Evolutionary conservation across 2,797 vertebrate genomes (phyloP), one percentile per base, ranked within the genome.

Genomic region (Chelon labrosus): DNA sequence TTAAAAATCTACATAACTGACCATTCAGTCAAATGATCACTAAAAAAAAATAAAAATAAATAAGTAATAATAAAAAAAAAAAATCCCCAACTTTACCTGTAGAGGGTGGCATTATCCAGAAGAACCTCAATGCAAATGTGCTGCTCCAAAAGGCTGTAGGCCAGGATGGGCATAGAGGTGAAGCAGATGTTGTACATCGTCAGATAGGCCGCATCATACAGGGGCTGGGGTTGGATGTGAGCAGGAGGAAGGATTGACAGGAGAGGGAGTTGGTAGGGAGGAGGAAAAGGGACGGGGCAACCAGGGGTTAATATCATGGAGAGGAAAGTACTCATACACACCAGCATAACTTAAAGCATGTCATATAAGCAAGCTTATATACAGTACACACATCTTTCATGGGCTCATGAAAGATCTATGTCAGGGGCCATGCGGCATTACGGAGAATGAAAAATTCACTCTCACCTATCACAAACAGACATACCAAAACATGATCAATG

Each of bases 121-220:
- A 99, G 94, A 9, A 91, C 89, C 86, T 99, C 96, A 0, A 97
- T 95, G 82, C 85, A 94, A 92, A 98, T 95, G 67, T 98, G 98
- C 88, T 99, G 98, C 88, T 99, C 98, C 89, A 99, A 90, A 4
- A 99, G 95, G 89, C 98, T 98, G 89, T 97, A 99, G 14, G 97
- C 97, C 96, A 99, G 93, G 92, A 99, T 99, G 54, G 98, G 98
- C 82, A 99, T 94, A 14, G 98, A 99, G 10, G 98, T 99, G 95
- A 99, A 99, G 95, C 98, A 99, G 94, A 99, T 99, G 94, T 99
- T 99, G 95, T 99, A 99, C 97, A 99, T 98, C 87, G 97, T 99
- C 93, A 99, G 95, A 88, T 99, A 99, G 87, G 97, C 96, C 57
- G 98, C 97, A 82, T 99, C 98, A 38, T 99, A 99, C 73, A 99